Percentiles rank a stretch among this genome's conserved stretches.
Conservation (phyloP, 2,113 vertebrate genomes). For the Vicugna pacos region DNA sequence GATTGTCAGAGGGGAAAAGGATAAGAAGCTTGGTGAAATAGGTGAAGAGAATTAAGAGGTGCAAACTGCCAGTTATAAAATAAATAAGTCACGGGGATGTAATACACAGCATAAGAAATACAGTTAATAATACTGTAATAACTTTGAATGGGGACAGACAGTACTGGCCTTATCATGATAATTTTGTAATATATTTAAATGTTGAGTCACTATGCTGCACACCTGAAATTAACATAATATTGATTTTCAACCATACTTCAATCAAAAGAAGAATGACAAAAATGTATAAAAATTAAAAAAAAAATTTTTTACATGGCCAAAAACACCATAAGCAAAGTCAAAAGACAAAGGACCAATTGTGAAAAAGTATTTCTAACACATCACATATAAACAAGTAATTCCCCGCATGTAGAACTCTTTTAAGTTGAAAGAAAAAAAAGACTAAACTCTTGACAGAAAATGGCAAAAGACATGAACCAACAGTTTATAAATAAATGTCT, state of each 20-base stretch:
- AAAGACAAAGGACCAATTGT: not conserved
- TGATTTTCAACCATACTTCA: not conserved
- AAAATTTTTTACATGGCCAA: not conserved
- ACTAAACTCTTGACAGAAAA: not conserved
- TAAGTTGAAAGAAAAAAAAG: not conserved
- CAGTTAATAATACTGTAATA: not conserved
- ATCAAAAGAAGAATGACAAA: not conserved
- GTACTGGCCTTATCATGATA: not conserved
- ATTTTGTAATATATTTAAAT: not conserved
- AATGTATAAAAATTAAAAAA: not conserved
- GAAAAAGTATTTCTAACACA: not conserved
- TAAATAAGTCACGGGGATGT: not conserved
- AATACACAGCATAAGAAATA: not conserved
- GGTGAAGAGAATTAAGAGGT: not conserved
- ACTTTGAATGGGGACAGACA: not conserved
- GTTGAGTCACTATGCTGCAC: not conserved
- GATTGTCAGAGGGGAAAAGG: not conserved
- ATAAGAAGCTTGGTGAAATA: not conserved
- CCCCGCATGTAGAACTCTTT: not conserved
- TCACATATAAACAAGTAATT: not conserved
- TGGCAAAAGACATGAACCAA: not conserved
- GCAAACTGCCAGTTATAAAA: not conserved
- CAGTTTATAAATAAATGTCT: not conserved
- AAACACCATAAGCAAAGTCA: not conserved
- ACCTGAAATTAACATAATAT: not conserved